Conservation (phyloP, 2,888 invertebrate genomes). For the Troglohyphantes excavatus region DNA sequence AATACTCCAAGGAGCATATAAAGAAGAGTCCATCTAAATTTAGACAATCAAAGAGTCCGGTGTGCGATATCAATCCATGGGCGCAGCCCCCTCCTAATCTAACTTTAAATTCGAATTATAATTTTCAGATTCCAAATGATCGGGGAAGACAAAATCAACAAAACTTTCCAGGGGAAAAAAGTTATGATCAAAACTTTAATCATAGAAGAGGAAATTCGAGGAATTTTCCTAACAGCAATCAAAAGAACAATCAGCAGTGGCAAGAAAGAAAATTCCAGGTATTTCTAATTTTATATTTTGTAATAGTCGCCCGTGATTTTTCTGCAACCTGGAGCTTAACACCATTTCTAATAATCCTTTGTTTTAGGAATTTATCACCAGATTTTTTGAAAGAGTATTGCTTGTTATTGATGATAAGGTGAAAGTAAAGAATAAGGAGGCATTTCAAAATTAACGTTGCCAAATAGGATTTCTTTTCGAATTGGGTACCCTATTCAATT, state of each 20-base stretch:
- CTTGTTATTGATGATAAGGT: too few relatives aligned
- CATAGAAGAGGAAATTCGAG: background rate
- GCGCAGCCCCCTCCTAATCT: background rate
- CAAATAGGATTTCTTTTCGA: too few relatives aligned
- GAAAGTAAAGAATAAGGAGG: too few relatives aligned
- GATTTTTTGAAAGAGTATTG: too few relatives aligned
- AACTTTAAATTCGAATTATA: background rate
- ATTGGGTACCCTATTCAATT: too few relatives aligned
- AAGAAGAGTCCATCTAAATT: background rate
- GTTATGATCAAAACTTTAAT: background rate
- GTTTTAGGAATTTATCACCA: too few relatives aligned
- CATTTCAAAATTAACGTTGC: too few relatives aligned
- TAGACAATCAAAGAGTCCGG: background rate
- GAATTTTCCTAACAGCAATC: background rate
- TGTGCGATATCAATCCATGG: conserved; percentile 13
- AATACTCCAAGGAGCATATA: background rate
- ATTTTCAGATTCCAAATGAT: background rate
- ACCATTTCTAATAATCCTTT: too few relatives aligned
- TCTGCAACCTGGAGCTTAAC: too few relatives aligned
- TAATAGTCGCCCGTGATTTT: too few relatives aligned
- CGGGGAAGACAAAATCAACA: background rate
- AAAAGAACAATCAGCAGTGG: background rate
- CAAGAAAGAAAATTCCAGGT: background rate
- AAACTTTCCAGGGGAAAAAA: background rate
- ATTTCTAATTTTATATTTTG: background rate